Evolutionary conservation across 2,888 invertebrate genomes (phyloP), one percentile per base, ranked within the genome.

Genomic region (Diachrysia chrysitis): DNA sequence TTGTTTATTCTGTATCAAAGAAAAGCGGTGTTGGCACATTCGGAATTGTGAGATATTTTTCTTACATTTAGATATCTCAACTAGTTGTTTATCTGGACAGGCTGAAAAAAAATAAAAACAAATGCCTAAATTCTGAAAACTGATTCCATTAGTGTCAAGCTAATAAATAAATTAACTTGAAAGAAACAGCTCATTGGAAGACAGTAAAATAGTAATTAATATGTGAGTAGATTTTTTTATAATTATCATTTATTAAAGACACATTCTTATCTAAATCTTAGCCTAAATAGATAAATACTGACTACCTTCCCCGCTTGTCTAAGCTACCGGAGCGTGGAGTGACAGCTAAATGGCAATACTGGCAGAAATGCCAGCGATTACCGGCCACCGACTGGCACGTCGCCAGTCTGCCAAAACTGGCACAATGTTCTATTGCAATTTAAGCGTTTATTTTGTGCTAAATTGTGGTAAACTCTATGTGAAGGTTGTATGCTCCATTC

Each of bases 311-410:
- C 35, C 19, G 25, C 25, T 63, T 66, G 58, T 71, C 68, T 59
- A 64, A 23, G 14, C 35, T 19, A 68, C 63, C 60, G 51, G 21
- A 78, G 66, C 71, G 58, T 75, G 68, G 66, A 76, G 61, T 72
- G 76, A 76, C 71, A 78, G 51, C 48, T 23, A 72, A 80, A 78
- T 80, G 76, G 64, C 76, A 80, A 65, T 58, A 69, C 61, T 56
- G 62, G 81, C 73, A 70, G 69, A 78, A 80, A 73, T 78, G 78
- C 73, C 73, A 76, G 68, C 78, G 76, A 76, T 80, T 80, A 80
- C 70, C 70, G 69, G 55, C 54, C 57, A 59, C 56, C 71, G 57
- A 67, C 67, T 81, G 81, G 80, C 81, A 67, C 32, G 9, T 46
- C 32, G 78, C 81, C 80, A 80, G 63, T 46, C 69, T 80, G 73